Conservation (phyloP, 2,797 vertebrate genomes). For the Crypturellus tataupa region DNA sequence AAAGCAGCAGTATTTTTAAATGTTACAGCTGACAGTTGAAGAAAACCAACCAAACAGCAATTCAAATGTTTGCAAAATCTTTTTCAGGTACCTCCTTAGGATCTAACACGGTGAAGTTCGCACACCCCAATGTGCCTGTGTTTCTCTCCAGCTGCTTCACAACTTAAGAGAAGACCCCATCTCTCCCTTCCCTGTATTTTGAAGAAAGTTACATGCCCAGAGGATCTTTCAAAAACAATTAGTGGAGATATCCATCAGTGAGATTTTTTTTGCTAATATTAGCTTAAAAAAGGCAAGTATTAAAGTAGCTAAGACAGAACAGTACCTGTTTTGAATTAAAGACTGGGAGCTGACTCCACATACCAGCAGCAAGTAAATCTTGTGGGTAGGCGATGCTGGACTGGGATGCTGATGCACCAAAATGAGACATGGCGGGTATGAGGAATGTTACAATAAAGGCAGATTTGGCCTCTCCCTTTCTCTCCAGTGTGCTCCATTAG, state of each 20-base stretch:
- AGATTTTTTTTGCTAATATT: background rate
- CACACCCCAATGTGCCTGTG: fast-evolving
- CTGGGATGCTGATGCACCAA: background rate
- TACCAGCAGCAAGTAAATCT: background rate
- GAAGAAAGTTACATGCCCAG: background rate
- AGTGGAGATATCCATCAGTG: background rate
- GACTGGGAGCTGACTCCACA: background rate
- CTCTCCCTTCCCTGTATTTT: background rate
- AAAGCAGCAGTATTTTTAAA: background rate
- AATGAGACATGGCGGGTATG: background rate
- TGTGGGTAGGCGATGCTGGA: background rate
- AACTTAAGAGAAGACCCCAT: background rate
- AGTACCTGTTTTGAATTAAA: background rate
- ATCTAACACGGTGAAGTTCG: background rate
- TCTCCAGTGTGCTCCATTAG: background rate
- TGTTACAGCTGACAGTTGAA: background rate
- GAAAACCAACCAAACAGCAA: background rate
- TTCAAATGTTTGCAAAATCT: background rate
- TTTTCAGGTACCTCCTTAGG: background rate
- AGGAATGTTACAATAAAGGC: background rate
- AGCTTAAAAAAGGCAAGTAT: background rate
- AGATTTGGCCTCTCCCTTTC: background rate
- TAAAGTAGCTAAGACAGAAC: background rate
- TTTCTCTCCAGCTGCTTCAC: background rate
- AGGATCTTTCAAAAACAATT: background rate